Base-by-base conservation (phyloP, 2,797 vertebrate genomes). In the Varecia variegata region DNA sequence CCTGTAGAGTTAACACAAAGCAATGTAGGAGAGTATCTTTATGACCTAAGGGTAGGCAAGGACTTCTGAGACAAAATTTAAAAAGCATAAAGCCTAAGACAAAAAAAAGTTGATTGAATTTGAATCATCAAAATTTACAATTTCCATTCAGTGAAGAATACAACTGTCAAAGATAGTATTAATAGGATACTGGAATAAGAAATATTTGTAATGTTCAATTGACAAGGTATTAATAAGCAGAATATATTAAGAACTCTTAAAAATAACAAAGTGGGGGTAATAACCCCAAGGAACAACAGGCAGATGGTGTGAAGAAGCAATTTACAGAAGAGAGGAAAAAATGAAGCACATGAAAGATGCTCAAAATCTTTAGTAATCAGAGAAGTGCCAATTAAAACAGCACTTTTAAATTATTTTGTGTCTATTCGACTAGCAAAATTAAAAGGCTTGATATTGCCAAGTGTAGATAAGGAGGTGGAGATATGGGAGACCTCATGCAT, bases 321-420 rank as follows among this genome's bases (percentile, higher is more conserved):
- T 95, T 73, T 93, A 65, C 74, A 80, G 25, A 65, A 67, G 17
- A 27, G 32, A 17, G 2, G 2, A 14, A 0, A 12, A 83, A 38
- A 25, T 27, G 14, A 94, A 88, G 40, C 9, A 92, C 70, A 87
- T 23, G 32, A 95, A 94, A 94, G 43, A 68, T 81, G 45, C 40
- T 94, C 45, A 70, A 67, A 93, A 82, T 58, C 40, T 56, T 92
- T 58, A 32, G 27, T 70, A 74, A 80, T 92, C 79, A 92, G 52
- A 80, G 45, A 89, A 76, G 58, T 87, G 58, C 32, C 70, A 71
- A 90, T 65, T 80, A 83, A 84, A 89, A 56, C 7, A 89, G 27
- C 56, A 83, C 56, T 89, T 77, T 91, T 7, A 71, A 92, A 83
- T 90, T 62, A 71, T 65, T 62, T 89, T 87, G 73, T 50, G 88